Base-by-base conservation (phyloP, 2,888 invertebrate genomes). In the Plebejus melissa region DNA sequence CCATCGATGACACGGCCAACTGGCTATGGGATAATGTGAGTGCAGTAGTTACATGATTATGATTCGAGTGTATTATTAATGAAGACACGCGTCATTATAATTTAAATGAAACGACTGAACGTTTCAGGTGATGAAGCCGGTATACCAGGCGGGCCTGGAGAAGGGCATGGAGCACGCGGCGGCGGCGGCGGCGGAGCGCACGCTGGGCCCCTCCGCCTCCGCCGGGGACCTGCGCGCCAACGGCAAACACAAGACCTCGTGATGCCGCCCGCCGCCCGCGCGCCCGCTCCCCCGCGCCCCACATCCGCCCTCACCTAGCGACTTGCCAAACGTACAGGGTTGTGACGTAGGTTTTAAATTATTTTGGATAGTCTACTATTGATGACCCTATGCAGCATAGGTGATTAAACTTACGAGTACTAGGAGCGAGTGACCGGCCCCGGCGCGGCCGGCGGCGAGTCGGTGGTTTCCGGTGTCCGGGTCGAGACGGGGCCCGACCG, bases 1-100 rank as follows among this genome's bases (percentile, higher is more conserved):
- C 96, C 83, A 96, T 99, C 84, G 99, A 99, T 86, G 96, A 97
- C 79, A 90, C 97, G 78, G 98, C 99, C 3, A 96, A 96, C 82
- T 91, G 96, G 79, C 94, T 98, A 80, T 99, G 99, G 99, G 98
- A 98, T 85, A 97, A 96, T 88, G 98, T 98, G 93, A 96, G 97
- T 96, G 77, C 2, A 11, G 54, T 32, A 13, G 36, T 50, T 36
- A n/a, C 22, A 57, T 41, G 41, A 5, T 2, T 7, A 28, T 1
- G 9, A 60, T 28, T 22, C 28, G 2, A 9, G 3, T 60, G 28
- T 7, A 60, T 4, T 58, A 22, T 58, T 22, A 22, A 22, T 22
- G 32, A 32, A 32, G 32, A 1, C 32, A 32, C 32, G 22, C 22
- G 22, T 22, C 22, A 22, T 22, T 22, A 32, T 32, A 32, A 32